Base-by-base conservation (phyloP, 2,113 vertebrate species). In the Xiphophorus hellerii region DNA sequence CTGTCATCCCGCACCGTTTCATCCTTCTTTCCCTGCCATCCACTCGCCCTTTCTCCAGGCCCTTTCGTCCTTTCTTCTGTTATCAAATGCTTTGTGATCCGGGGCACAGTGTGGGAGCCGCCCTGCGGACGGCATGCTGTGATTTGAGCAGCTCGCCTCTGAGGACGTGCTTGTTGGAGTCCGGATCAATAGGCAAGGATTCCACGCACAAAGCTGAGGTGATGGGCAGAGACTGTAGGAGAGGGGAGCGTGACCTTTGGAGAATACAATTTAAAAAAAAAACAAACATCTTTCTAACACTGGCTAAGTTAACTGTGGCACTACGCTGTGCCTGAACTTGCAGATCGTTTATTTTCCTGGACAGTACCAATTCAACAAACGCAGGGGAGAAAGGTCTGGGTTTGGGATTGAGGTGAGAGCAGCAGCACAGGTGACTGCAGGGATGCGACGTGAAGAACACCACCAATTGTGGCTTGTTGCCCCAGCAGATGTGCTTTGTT, bases 211-310 rank as follows among this genome's bases (percentile, higher is more conserved):
- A 94, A 95, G 92, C 88, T 83, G 83, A 90, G 90, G 89, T 93
- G 92, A 93, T 89, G 87, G 88, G 87, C 84, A 77, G 77, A 86
- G 89, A 87, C 84, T 92, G 87, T 90, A 85, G 89, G 90, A 93
- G 92, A 90, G 87, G 83, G 88, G 90, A 93, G 89, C 72, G 35
- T 90, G 94, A 95, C 94, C 94, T 94, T 95, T 94, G 80, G 89
- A 92, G 90, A 93, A 93, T 89, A 92, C 92, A 91, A 92, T 93
- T 91, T 88, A 87, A 91, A 72, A 70, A 35, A 58, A n/a, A 15
- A 33, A 28, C 28, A 31, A 93, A 88, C 87, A 83, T 91, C 91
- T 91, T 86, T 84, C 84, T 64, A 79, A 90, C 87, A 83, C 81
- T 2, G 74, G 77, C 87, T 87, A 87, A 93, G 93, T 93, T 92